Conservation (phyloP, 1,140 invertebrate genomes). For the Ptiloglossa arizonensis region DNA sequence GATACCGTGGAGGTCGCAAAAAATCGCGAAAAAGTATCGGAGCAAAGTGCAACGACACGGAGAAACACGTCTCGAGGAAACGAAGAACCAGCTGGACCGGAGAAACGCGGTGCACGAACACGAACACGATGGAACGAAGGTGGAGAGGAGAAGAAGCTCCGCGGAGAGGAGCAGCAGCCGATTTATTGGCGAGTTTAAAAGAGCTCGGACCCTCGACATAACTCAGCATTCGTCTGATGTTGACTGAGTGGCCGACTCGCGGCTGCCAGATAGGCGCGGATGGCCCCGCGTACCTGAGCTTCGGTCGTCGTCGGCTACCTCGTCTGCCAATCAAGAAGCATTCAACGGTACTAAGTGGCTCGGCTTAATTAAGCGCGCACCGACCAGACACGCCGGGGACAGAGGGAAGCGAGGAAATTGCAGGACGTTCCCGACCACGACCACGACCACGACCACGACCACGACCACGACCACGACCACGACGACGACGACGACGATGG, state of each 20-base stretch:
- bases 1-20: not conserved
- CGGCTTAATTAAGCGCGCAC: slow-evolving; percentile 69
- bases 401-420: slow-evolving; percentile 33
- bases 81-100: slow-evolving; percentile 19
- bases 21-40: not conserved
- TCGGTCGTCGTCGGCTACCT: slow-evolving; percentile 61
- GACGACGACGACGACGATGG: not conserved
- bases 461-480: too few relatives aligned
- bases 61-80: slow-evolving; percentile 7
- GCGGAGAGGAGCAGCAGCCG: slow-evolving; percentile 65
- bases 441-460: too few relatives aligned
- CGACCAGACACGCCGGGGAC: slow-evolving; percentile 28
- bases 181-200: slow-evolving; percentile 76
- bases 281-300: slow-evolving; percentile 59
- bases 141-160: slow-evolving; percentile 45
- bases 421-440: slow-evolving; percentile 36
- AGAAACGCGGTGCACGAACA: slow-evolving; percentile 20
- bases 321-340: slow-evolving; percentile 72
- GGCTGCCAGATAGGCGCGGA: slow-evolving; percentile 56
- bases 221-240: slow-evolving; percentile 73
- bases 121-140: too few relatives aligned
- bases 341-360: slow-evolving; percentile 72
- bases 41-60: slow-evolving; percentile 33
- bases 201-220: slow-evolving; percentile 72
- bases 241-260: slow-evolving; percentile 71